A percentile compares a stretch with the other conserved stretches of the same genome.
Conservation (phyloP, 1,140 invertebrate species). For the Drosophila punjabiensis region DNA sequence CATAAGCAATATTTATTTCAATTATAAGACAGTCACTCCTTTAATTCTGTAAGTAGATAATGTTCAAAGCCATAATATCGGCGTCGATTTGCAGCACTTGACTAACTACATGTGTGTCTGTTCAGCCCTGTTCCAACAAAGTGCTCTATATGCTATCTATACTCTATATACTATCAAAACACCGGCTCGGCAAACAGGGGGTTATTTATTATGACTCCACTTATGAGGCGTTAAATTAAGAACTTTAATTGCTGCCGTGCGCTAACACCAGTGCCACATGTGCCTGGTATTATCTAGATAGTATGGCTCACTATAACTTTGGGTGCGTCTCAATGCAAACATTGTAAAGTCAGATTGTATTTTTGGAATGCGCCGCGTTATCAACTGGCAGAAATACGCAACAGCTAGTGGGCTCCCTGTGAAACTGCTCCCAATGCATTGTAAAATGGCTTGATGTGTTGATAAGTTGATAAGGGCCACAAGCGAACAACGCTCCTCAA, state of each 20-base stretch:
- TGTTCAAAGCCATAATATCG: background rate
- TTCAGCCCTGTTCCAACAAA: constrained; percentile 12
- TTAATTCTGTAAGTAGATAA: background rate
- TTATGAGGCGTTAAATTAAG: constrained; percentile 12
- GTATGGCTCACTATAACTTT: background rate
- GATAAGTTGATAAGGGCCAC: constrained; percentile 43
- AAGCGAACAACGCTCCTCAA: constrained; percentile 37
- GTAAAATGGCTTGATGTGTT: constrained; percentile 4
- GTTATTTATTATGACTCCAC: constrained; percentile 20
- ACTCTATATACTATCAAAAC: constrained; percentile 25
- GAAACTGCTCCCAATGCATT: constrained; percentile 16
- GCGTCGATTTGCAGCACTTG: no score
- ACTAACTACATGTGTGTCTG: background rate
- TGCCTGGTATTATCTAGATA: constrained; percentile 9
- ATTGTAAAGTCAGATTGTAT: constrained; percentile 7
- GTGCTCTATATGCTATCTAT: constrained; percentile 6
- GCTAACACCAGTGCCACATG: constrained; percentile 5
- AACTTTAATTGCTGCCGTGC: constrained; percentile 30
- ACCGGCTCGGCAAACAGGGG: background rate
- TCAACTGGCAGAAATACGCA: background rate
- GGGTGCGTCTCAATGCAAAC: constrained; percentile 11
- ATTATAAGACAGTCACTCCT: background rate
- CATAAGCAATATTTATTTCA: no score
- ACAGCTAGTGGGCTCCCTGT: constrained; percentile 3
- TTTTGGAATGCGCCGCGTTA: constrained; percentile 18